Conservation (phyloP, 2,888 invertebrate species). For the Tetranychus truncatus region DNA sequence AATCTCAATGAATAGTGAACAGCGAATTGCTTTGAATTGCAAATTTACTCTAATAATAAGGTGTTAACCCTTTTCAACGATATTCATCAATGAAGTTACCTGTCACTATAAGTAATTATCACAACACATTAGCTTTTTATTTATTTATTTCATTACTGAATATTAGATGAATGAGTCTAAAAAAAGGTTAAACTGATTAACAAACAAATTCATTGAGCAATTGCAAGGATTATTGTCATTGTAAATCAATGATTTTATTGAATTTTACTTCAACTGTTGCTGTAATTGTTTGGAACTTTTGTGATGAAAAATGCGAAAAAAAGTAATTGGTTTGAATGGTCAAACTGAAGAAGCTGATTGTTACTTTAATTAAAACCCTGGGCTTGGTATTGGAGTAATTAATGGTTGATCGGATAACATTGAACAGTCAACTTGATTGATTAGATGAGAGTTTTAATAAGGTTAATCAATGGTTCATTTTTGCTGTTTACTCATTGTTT, state of each 20-base stretch:
- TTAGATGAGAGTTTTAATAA: not conserved
- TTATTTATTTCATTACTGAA: no score
- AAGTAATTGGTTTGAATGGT: not conserved
- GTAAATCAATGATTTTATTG: not conserved
- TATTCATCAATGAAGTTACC: no score
- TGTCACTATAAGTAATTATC: no score
- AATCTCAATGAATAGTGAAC: no score
- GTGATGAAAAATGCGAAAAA: no score
- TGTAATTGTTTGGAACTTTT: no score
- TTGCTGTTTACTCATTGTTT: not conserved
- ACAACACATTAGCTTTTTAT: no score
- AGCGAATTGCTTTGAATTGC: no score
- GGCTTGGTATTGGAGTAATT: not conserved
- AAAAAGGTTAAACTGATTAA: not conserved
- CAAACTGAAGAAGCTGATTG: not conserved
- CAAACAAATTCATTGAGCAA: not conserved
- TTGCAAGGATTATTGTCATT: not conserved
- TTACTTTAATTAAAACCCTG: not conserved
- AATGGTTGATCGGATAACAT: not conserved
- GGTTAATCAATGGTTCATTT: not conserved
- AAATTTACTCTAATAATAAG: no score
- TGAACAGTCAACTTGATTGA: not conserved
- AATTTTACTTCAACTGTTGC: not conserved
- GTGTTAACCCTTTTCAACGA: no score
- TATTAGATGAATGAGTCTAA: no score